Evolutionary conservation across 2,888 invertebrate species (phyloP).

Genomic region (Spisula subtruncata): DNA sequence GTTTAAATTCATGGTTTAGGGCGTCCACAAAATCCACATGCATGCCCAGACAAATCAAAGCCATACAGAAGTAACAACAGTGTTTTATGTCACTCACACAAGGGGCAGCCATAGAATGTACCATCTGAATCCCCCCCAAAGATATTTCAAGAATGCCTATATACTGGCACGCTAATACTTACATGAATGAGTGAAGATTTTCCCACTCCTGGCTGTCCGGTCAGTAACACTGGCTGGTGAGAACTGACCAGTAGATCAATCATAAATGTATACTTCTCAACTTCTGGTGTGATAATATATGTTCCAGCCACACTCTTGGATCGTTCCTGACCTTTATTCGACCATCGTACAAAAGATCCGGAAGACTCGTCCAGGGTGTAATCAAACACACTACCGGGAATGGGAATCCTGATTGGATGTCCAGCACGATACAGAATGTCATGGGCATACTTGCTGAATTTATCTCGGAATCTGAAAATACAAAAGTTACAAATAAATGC

Average conservation of each 20-base stretch:
- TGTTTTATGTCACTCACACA: no score
- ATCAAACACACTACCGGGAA: conserved; percentile 84
- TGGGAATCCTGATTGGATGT: conserved; percentile 83
- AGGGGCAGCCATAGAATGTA: no score
- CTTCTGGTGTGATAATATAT: conserved; percentile 85
- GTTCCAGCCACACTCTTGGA: conserved; percentile 71
- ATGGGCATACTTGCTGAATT: conserved; percentile 85
- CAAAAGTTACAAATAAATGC: background rate
- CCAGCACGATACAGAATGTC: conserved; percentile 84
- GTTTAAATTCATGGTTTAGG: no score
- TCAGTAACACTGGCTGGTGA: conserved; percentile 84
- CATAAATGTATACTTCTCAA: conserved; percentile 85
- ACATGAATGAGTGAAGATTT: conserved; percentile 83
- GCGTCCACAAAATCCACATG: no score
- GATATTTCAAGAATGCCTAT: no score
- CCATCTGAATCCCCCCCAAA: no score
- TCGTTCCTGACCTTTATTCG: conserved; percentile 80
- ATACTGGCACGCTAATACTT: no score
- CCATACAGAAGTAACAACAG: no score
- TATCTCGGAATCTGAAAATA: conserved; percentile 79
- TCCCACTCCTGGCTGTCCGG: conserved; percentile 86
- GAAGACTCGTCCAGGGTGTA: conserved; percentile 81
- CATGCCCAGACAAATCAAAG: no score
- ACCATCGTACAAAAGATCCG: conserved; percentile 84
- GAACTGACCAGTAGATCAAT: conserved; percentile 82